A percentile compares a stretch with the other conserved stretches of the same genome.
These are phyloP conservation scores for Salvelinus fontinalis DNA, from an alignment of 2,113 vertebrate genomes.

Conservation along the genomic window DNA sequence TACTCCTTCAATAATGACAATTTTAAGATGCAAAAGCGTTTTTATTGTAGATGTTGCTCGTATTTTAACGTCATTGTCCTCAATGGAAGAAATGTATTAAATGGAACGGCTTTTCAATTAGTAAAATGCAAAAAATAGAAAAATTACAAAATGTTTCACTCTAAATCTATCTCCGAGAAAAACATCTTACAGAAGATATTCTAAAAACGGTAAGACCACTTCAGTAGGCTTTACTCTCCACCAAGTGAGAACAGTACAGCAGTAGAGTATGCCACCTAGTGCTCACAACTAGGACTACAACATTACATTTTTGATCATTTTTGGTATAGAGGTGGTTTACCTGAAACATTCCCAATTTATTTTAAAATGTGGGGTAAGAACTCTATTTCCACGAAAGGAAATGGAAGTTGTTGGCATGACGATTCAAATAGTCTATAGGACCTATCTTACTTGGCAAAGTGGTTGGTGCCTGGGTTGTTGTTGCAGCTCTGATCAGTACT, in stretches of 20 bases:
- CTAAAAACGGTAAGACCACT: constrained; percentile 16
- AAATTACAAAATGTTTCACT: constrained; percentile 23
- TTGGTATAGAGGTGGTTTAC: constrained; percentile 46
- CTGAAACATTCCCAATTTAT: constrained; percentile 13
- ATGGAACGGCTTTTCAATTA: constrained; percentile 15
- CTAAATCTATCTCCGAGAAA: not conserved
- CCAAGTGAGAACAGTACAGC: not conserved
- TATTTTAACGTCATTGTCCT: constrained; percentile 5
- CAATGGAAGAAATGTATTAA: constrained; percentile 2
- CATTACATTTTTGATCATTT: not conserved
- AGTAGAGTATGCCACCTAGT: constrained; percentile 46
- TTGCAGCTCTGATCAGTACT: not conserved
- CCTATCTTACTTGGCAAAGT: constrained; percentile 6
- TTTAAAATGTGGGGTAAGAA: too few relatives aligned
- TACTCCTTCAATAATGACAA: not conserved
- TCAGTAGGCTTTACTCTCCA: not conserved
- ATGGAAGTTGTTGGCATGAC: not conserved
- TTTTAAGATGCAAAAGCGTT: not conserved
- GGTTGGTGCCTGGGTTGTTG: constrained; percentile 17
- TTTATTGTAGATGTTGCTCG: constrained; percentile 24
- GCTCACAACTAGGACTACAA: constrained; percentile 26
- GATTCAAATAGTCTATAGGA: not conserved
- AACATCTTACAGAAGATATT: not conserved
- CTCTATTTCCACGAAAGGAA: too few relatives aligned
- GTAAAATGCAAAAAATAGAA: constrained; percentile 18